These are phyloP conservation scores for Platypus cylindrus DNA, from an alignment of 2,888 invertebrate species.

Conservation along the genomic window DNA sequence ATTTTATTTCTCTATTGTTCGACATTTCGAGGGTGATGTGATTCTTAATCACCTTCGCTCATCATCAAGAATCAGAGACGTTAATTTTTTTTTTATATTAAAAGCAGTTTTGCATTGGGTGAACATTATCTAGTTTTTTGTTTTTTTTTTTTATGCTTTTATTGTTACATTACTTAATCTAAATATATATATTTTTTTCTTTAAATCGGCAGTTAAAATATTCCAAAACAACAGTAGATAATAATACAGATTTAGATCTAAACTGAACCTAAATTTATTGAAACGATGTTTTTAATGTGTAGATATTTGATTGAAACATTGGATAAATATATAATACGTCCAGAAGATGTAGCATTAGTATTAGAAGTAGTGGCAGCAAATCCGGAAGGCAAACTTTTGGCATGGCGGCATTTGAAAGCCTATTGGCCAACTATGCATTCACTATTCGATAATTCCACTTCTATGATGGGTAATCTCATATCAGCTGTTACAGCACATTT, in stretches of 20 bases:
- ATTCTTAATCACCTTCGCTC: too few species aligned
- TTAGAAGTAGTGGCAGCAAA: slow-evolving; percentile 62
- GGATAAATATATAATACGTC: slow-evolving; percentile 53
- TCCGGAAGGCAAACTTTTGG: slow-evolving; percentile 53
- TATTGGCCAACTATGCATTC: slow-evolving; percentile 53
- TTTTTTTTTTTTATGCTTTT: too few species aligned
- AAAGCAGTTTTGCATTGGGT: too few species aligned
- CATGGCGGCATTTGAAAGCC: slow-evolving; percentile 60
- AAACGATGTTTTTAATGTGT: slow-evolving; percentile 24
- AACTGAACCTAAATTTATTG: neutral
- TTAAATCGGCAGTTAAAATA: too few species aligned
- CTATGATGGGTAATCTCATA: slow-evolving; percentile 50
- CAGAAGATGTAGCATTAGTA: slow-evolving; percentile 58
- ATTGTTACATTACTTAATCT: too few species aligned
- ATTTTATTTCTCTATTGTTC: too few species aligned
- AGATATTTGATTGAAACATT: slow-evolving; percentile 64
- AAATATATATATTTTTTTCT: too few species aligned
- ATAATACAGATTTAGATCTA: too few species aligned
- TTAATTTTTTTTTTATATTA: too few species aligned
- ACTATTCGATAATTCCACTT: slow-evolving; percentile 50
- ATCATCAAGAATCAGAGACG: too few species aligned
- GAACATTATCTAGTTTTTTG: too few species aligned
- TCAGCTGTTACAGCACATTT: slow-evolving; percentile 52
- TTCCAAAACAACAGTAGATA: neutral
- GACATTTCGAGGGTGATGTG: too few species aligned